Percentiles rank a stretch among this genome's conserved stretches.
These are phyloP conservation scores for Abscondita cerata DNA, from an alignment of 2,888 invertebrate genomes.

Conservation along the genomic window DNA sequence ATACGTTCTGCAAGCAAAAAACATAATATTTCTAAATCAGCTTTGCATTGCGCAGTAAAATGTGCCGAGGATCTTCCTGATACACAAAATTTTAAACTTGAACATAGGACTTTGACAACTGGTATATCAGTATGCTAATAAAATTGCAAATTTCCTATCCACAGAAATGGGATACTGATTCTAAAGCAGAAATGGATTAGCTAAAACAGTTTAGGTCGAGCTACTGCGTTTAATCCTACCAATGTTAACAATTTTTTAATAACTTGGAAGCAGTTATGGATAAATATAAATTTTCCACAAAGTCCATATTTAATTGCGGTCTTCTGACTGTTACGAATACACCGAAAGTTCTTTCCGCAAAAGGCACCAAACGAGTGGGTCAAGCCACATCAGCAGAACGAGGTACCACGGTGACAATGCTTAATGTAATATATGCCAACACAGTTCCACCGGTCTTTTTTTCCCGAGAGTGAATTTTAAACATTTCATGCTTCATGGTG, in stretches of 20 bases:
- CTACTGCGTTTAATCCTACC: slow-evolving; percentile 19
- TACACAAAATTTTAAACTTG: too few relatives aligned
- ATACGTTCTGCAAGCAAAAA: too few relatives aligned
- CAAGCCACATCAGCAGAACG: slow-evolving; percentile 16
- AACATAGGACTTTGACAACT: too few relatives aligned
- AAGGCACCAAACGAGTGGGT: not conserved
- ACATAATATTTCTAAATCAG: too few relatives aligned
- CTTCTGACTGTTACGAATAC: slow-evolving; percentile 11
- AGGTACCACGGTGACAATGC: slow-evolving; percentile 11
- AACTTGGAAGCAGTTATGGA: slow-evolving; percentile 4
- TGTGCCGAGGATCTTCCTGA: too few relatives aligned
- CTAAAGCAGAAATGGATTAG: too few relatives aligned
- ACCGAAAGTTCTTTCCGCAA: slow-evolving; percentile 11
- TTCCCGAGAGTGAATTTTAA: slow-evolving; percentile 26
- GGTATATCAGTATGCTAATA: too few relatives aligned
- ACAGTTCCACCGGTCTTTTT: slow-evolving; percentile 30
- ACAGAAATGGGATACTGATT: too few relatives aligned
- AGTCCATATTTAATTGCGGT: too few relatives aligned
- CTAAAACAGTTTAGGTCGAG: slow-evolving; percentile 14
- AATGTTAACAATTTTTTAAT: slow-evolving; percentile 15
- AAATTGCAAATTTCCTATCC: too few relatives aligned
- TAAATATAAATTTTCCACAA: slow-evolving; percentile 10
- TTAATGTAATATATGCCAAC: slow-evolving; percentile 3
- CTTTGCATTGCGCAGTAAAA: too few relatives aligned
- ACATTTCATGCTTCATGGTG: slow-evolving; percentile 28